These are phyloP conservation scores for Nycticryphes semicollaris DNA, from an alignment of 2,113 vertebrate species.

Conservation along the genomic window DNA sequence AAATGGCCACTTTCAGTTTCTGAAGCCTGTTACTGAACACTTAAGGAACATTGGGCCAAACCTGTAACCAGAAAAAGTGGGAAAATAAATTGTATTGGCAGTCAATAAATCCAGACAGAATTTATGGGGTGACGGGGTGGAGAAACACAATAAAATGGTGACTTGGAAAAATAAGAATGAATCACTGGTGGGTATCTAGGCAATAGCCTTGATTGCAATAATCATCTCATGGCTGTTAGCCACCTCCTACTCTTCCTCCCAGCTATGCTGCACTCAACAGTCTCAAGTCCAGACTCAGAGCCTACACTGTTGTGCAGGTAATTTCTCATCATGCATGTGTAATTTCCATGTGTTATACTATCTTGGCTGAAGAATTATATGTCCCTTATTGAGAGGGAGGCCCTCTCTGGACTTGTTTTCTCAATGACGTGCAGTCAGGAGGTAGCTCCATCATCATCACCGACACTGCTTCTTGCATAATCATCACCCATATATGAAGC, in stretches of 20 bases:
- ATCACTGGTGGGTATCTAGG: constrained; percentile 52
- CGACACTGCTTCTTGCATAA: neutral
- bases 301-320: neutral
- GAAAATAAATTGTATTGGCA: constrained; percentile 30
- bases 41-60: constrained; percentile 5
- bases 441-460: neutral
- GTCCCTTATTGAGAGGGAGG: neutral
- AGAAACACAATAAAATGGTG: constrained; percentile 55
- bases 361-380: neutral
- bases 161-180: constrained; percentile 50
- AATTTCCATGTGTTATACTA: neutral
- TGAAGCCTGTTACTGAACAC: neutral
- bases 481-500: neutral
- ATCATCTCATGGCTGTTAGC: constrained; percentile 16
- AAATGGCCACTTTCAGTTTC: neutral
- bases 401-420: neutral
- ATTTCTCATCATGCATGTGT: neutral
- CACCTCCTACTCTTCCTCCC: neutral
- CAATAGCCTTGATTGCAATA: constrained; percentile 29
- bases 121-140: constrained; percentile 57
- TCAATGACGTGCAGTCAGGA: neutral
- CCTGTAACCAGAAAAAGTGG: neutral
- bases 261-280: neutral
- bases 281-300: neutral
- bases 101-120: constrained; percentile 21